Evolutionary conservation across 2,113 vertebrate genomes (phyloP).

Genomic region (Lasiurus cinereus): DNA sequence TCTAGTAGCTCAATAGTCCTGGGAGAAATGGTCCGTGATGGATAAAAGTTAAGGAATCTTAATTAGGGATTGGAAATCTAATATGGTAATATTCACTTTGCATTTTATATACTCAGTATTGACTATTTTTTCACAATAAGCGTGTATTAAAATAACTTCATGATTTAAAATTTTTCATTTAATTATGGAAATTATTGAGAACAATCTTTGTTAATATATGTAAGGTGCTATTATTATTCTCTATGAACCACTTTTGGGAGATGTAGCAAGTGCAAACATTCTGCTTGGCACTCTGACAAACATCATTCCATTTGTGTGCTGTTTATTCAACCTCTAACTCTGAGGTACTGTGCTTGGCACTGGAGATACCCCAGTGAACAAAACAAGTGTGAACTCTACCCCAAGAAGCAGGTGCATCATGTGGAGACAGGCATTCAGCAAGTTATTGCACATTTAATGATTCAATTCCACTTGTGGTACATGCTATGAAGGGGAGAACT

Average conservation of each 20-base stretch:
- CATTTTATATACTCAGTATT: conserved; percentile 11
- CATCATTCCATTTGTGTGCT: background rate
- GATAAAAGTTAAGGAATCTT: conserved; percentile 23
- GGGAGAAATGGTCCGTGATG: background rate
- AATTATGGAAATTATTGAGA: background rate
- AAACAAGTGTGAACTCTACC: background rate
- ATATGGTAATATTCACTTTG: background rate
- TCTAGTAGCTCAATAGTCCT: background rate
- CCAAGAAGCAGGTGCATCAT: background rate
- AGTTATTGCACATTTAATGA: background rate
- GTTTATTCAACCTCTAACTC: background rate
- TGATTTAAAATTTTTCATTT: background rate
- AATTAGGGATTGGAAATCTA: background rate
- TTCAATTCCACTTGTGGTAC: background rate
- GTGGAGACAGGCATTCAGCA: background rate
- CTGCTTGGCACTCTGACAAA: background rate
- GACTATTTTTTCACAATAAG: background rate
- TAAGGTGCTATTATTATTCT: background rate
- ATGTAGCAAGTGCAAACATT: background rate
- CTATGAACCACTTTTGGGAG: background rate
- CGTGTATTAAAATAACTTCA: background rate
- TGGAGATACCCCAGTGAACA: background rate
- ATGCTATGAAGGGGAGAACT: no score
- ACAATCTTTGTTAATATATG: background rate
- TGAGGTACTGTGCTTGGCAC: background rate